These are phyloP conservation scores for Myopa tessellatipennis DNA, from an alignment of 2,888 invertebrate species.

Conservation along the genomic window DNA sequence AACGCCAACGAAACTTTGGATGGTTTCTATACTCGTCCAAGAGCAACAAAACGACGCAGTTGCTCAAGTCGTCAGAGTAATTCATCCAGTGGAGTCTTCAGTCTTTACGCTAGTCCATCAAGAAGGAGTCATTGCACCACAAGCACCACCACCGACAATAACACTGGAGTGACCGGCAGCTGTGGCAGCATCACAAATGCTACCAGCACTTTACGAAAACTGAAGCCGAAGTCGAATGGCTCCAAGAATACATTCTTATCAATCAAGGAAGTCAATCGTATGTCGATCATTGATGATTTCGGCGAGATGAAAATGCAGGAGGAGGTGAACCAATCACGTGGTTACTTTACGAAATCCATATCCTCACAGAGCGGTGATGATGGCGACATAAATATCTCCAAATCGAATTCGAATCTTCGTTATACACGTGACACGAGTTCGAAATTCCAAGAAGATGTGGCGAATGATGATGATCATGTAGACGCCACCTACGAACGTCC, in stretches of 20 bases:
- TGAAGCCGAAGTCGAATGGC: conserved; percentile 1
- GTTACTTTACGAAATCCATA: conserved; percentile 51
- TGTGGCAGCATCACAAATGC: conserved; percentile 35
- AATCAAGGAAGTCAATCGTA: conserved; percentile 39
- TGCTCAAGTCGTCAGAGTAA: conserved; percentile 47
- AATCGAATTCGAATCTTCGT: conserved; percentile 23
- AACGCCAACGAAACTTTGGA: conserved; percentile 22
- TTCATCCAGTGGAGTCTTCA: conserved; percentile 49
- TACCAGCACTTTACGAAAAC: neutral
- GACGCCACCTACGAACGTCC: conserved; percentile 27
- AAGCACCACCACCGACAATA: conserved; percentile 39
- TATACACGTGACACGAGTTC: conserved; percentile 43
- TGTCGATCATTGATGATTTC: conserved; percentile 61
- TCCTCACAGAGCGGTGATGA: conserved; percentile 24
- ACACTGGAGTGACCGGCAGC: conserved; percentile 44
- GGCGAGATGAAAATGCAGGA: conserved; percentile 47
- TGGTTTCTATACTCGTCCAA: conserved; percentile 37
- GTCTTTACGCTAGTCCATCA: conserved; percentile 45
- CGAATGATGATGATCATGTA: neutral
- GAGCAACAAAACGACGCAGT: conserved; percentile 39
- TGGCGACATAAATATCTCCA: conserved; percentile 17
- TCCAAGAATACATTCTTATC: conserved; percentile 26
- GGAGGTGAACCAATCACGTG: conserved; percentile 49
- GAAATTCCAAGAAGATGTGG: neutral
- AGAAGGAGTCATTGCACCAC: conserved; percentile 35